Base-by-base conservation (phyloP, 2,797 vertebrate genomes). In the Paratrypauchen microcephalus region DNA sequence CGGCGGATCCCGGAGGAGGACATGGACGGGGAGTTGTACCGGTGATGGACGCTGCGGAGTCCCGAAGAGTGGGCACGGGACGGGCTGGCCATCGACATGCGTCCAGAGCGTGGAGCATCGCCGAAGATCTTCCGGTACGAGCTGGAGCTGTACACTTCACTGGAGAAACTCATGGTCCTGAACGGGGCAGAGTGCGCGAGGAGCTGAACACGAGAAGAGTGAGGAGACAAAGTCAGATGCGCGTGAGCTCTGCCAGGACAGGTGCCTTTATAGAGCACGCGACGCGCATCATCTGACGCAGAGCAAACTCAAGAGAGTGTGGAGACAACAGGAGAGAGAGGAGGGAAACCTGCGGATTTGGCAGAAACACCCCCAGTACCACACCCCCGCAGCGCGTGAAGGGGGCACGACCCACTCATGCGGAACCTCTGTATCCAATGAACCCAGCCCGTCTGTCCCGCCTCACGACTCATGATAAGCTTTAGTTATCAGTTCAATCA, bases 101-200 rank as follows among this genome's bases (percentile, higher is more conserved):
- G 91, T 0, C 89, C 87, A 58, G 91, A 82, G 24, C 94, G 89
- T 5, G 93, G 92, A 0, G 92, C 87, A 62, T 95, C 93, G 60
- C 93, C 92, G 72, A 94, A 94, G 66, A 94, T 90, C 91, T 92
- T 93, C 89, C 91, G 88, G 74, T 93, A 94, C 77, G 94, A 94
- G 83, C 93, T 93, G 90, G 89, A 90, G 75, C 90, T 80, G 84
- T 89, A 92, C 59, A 92, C 80, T 9, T 92, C 92, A 77, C 86
- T 56, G 84, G 87, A 79, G 74, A 81, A 94, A 89, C 93, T 93
- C 93, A 95, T 95, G 87, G 84, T 47, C 78, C 39, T 66, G 56
- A n/a, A 71, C 68, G 66, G 65, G 70, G 58, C 77, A 30, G 60
- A 55, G 66, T 28, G 72, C 75, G 77, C 67, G 83, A 87, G 87